A percentile compares a stretch with the other conserved stretches of the same genome.
These are phyloP conservation scores for Protobothrops mucrosquamatus DNA, from an alignment of 2,113 vertebrate genomes.

Conservation along the genomic window DNA sequence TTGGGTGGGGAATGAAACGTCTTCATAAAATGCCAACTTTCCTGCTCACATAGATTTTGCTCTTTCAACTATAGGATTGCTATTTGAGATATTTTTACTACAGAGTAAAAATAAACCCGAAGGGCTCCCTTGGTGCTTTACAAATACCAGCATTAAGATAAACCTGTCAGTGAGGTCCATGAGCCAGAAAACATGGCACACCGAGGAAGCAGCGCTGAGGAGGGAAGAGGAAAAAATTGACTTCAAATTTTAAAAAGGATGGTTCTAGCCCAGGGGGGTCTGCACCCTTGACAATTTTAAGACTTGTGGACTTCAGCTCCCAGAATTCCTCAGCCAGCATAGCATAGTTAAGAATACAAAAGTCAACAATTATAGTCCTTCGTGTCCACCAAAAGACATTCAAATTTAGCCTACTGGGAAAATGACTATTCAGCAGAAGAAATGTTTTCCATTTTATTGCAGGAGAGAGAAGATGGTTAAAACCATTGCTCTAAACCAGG, in stretches of 20 bases:
- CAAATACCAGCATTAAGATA: not conserved
- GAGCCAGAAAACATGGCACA: not conserved
- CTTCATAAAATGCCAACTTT: not conserved
- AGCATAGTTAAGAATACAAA: too few relatives aligned
- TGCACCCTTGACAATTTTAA: too few relatives aligned
- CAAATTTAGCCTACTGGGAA: too few relatives aligned
- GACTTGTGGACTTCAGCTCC: too few relatives aligned
- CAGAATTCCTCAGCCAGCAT: too few relatives aligned
- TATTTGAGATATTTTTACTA: not conserved
- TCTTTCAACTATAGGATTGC: not conserved
- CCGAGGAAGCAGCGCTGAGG: not conserved
- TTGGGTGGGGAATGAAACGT: not conserved
- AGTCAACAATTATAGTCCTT: too few relatives aligned
- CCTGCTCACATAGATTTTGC: not conserved
- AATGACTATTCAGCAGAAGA: not conserved
- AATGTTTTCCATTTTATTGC: not conserved
- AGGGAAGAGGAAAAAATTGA: not conserved
- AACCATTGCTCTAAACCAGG: not conserved
- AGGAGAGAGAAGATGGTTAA: not conserved
- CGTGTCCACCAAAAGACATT: too few relatives aligned
- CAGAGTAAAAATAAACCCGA: not conserved
- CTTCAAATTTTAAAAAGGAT: too few relatives aligned
- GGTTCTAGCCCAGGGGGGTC: too few relatives aligned
- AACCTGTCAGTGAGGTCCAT: not conserved
- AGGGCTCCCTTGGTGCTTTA: not conserved